Evolutionary conservation across 1,140 invertebrate genomes (phyloP), one percentile per base, ranked within the genome.

Genomic region (Drosophila trapezifrons): DNA sequence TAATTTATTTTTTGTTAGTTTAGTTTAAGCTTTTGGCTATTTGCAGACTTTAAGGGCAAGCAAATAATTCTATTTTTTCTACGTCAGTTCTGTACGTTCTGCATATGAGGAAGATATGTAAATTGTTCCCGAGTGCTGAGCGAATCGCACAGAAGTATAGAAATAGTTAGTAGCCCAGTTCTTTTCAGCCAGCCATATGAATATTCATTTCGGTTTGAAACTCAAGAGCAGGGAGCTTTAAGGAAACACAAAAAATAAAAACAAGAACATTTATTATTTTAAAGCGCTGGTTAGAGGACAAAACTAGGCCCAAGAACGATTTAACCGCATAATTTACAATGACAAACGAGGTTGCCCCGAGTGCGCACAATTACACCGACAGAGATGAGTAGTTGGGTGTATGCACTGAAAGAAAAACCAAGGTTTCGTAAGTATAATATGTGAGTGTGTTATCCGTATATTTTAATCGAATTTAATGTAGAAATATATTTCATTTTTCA

Each of bases 251-350:
- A 7, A 47, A 40, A 32, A 13, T 13, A 37, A n/a, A 42, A 18
- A 17, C 3, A 1, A 42, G 56, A 17, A 45, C 35, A 35, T 13
- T 7, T 20, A 52, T 29, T 47, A 42, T 59, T 51, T 76, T 58
- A 72, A 72, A 71, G 51, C 37, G 9, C 9, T 35, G 52, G 27
- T 40, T 27, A 6, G 47, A 43, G 56, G n/a, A 54, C 32, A 12
- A 43, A 69, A 77, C 64, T 76, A 75, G 74, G 69, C 78, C 69
- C 72, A 76, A 67, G 65, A 79, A 80, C 84, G 87, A 89, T 89
- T 89, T 76, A 89, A 89, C 84, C 80, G 66, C 81, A 89, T 89
- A 89, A 89, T 89, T 89, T 90, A 89, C 84, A 89, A 84, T 90
- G 84, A 90, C 84, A 89, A 89, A 89, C 85, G 84, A 89, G 84